Conservation (phyloP, 2,888 invertebrate genomes). For the Netelia melanura region DNA sequence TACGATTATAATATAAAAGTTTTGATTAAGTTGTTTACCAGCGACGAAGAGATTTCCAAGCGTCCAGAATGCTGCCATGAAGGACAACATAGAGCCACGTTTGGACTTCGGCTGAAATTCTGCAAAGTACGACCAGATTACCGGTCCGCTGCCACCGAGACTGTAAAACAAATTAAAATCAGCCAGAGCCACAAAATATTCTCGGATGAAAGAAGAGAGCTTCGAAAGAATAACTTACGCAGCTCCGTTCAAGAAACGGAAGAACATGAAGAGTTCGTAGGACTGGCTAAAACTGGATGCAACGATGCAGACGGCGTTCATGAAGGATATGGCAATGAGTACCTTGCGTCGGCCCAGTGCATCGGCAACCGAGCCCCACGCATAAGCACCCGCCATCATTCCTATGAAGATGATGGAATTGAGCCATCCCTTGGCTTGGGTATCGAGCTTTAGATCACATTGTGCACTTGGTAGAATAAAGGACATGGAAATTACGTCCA, state of each 20-base stretch:
- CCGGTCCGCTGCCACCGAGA: conserved; percentile 95
- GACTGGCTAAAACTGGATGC: conserved; percentile 96
- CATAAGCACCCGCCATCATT: conserved; percentile 97
- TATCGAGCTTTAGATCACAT: conserved; percentile 95
- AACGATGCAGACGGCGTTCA: conserved; percentile 96
- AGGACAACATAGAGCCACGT: conserved; percentile 96
- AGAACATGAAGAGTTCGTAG: conserved; percentile 95
- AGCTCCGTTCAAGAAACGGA: conserved; percentile 96
- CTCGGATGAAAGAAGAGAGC: neutral
- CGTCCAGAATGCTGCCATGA: conserved; percentile 98
- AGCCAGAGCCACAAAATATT: too few relatives aligned
- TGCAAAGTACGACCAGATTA: conserved; percentile 97
- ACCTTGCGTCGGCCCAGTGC: conserved; percentile 94
- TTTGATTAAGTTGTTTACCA: conserved; percentile 85
- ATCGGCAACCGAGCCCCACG: conserved; percentile 97
- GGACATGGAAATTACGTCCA: conserved; percentile 98
- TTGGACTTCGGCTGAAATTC: conserved; percentile 97
- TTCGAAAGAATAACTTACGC: conserved; percentile 89
- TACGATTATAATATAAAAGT: conserved; percentile 74
- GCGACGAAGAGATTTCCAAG: conserved; percentile 96
- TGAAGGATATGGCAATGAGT: conserved; percentile 94
- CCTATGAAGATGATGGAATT: conserved; percentile 94
- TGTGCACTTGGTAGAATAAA: conserved; percentile 97
- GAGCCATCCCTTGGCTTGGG: conserved; percentile 93
- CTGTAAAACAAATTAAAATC: conserved; percentile 84